Conservation (phyloP, 2,888 invertebrate species). For the Dromius quadrimaculatus region DNA sequence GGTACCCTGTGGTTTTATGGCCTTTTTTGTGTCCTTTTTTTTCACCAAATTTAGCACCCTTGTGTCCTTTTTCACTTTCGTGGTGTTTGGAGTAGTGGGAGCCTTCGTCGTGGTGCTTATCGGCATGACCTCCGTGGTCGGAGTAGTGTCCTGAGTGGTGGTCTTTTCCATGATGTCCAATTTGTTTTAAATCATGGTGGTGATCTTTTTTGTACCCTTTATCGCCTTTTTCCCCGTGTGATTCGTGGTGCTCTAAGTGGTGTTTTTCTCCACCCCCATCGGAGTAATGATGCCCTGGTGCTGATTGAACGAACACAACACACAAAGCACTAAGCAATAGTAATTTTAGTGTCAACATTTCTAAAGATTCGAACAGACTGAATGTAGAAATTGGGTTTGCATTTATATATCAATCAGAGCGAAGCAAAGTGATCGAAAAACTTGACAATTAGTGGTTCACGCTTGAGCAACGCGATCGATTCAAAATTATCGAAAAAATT, state of each 20-base stretch:
- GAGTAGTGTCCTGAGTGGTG: conserved; percentile 72
- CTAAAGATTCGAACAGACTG: conserved; percentile 29
- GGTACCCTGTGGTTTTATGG: conserved; percentile 82
- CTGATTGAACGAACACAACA: not conserved
- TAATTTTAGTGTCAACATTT: conserved; percentile 33
- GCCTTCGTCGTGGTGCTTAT: conserved; percentile 75
- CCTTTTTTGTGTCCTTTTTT: conserved; percentile 84
- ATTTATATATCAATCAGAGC: conserved; percentile 51
- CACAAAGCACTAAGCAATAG: not conserved
- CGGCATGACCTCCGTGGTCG: conserved; percentile 74
- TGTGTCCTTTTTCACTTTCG: conserved; percentile 76
- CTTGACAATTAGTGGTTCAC: conserved; percentile 45
- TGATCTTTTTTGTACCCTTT: conserved; percentile 70
- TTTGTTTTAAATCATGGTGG: conserved; percentile 71
- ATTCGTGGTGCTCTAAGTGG: conserved; percentile 68
- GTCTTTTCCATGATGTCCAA: conserved; percentile 73
- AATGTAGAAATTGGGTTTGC: conserved; percentile 11
- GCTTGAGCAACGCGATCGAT: too few relatives aligned
- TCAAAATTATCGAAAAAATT: too few relatives aligned
- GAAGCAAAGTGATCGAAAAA: conserved; percentile 37
- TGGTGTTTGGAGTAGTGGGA: conserved; percentile 76
- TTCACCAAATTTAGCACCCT: conserved; percentile 78
- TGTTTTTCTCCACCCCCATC: conserved; percentile 57
- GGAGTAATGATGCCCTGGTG: conserved; percentile 17
- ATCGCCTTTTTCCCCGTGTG: conserved; percentile 70